These are phyloP conservation scores for Psilopogon haemacephalus DNA, from an alignment of 2,113 vertebrate species.

Conservation along the genomic window DNA sequence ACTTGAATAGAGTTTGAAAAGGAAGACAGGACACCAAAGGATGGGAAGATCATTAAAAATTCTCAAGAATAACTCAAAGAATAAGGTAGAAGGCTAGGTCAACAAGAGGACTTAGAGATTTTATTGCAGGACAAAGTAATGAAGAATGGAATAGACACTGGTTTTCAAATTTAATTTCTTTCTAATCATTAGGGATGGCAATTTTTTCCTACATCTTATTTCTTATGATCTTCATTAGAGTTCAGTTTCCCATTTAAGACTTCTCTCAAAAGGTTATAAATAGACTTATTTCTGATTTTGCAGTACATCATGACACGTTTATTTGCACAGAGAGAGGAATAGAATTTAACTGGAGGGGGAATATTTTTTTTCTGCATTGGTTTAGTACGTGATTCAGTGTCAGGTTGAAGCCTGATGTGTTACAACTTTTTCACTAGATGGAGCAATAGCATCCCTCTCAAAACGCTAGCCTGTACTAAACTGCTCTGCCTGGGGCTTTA, in stretches of 20 bases:
- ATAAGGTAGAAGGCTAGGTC: background rate
- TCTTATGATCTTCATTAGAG: background rate
- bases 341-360: rapidly evolving
- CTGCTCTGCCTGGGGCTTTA: background rate
- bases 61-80: background rate
- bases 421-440: constrained; percentile 26
- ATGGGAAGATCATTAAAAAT: background rate
- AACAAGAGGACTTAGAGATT: background rate
- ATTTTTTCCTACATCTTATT: background rate
- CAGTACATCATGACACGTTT: background rate
- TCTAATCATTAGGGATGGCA: background rate
- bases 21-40: background rate
- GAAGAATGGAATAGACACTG: background rate
- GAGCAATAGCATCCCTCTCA: background rate
- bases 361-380: background rate
- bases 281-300: background rate
- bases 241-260: background rate
- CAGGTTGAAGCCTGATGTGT: background rate
- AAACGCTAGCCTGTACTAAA: background rate
- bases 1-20: background rate
- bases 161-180: too few species aligned
- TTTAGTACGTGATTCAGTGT: rapidly evolving
- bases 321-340: background rate
- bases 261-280: background rate
- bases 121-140: background rate